Evolutionary conservation across 1,140 invertebrate genomes (phyloP), one percentile per base, ranked within the genome.

Genomic region (Saccostrea cuccullata): DNA sequence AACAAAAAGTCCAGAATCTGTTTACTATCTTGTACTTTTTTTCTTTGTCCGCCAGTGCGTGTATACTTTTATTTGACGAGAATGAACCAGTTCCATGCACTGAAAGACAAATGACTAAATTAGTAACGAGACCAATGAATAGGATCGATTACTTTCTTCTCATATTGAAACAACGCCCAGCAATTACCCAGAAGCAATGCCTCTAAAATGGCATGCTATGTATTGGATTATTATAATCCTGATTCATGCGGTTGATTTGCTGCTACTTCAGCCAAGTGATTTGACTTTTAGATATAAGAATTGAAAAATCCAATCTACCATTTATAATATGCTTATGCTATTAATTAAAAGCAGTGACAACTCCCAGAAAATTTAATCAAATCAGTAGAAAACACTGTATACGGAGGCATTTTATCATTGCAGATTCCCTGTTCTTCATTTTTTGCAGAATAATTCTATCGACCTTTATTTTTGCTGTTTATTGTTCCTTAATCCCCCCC

Each of bases 101-200:
- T 15, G 70, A 77, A 77, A 12, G 26, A 77, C 26, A 30, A 77
- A 77, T 77, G 23, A 77, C 23, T 5, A 77, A 77, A 77, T 36
- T 77, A 77, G 26, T 30, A 36, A 30, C 30, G 30, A 77, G 23
- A 20, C 58, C 58, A 20, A 64, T 64, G 20, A 60, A 60, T 64
- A 12, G 9, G 26, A 30, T 77, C 70, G 11, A 30, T 26, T 30
- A 30, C 36, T 36, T 26, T 13, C 26, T 77, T 30, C 26, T 73
- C 20, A 23, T 67, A 73, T 73, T 26, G 67, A 73, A 26, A 77
- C 70, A 77, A 77, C 70, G 70, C 70, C 70, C 70, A 36, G 30
- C 30, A 30, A 77, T 77, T 77, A 26, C 70, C 70, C 23, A 77
- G 70, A 77, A 13, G 26, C 70, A 77, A 77, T 9, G 26, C 11